A percentile compares a stretch with the other conserved stretches of the same genome.
phyloP scores from a whole-genome alignment of 1,140 invertebrate species.

The Pollicipes pollicipes region DNA sequence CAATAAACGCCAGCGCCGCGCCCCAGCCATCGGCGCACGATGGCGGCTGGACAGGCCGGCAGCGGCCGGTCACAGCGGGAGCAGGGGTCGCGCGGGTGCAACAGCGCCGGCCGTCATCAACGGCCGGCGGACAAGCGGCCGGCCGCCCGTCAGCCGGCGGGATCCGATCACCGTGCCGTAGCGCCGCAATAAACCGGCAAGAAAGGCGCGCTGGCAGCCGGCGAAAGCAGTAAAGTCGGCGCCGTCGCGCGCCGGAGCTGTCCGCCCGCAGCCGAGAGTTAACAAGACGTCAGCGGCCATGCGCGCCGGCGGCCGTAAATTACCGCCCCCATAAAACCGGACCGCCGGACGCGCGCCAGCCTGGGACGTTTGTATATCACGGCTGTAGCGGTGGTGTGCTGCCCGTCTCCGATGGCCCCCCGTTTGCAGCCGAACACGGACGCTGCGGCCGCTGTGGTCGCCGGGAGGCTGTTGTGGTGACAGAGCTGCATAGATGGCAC shows the following conservation, averaged over 20 bases:
- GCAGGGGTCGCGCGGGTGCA: too few species aligned
- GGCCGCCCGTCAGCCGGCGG: background rate
- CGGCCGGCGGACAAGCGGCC: too few species aligned
- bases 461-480: too few species aligned
- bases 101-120: background rate
- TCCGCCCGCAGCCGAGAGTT: background rate
- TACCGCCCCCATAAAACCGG: background rate
- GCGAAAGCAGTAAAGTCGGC: background rate
- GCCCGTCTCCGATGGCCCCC: background rate
- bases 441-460: too few species aligned
- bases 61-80: too few species aligned
- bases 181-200: background rate
- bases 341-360: too few species aligned
- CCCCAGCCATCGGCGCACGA: too few species aligned
- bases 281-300: background rate
- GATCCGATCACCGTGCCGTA: background rate
- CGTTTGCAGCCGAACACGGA: background rate
- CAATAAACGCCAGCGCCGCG: too few species aligned
- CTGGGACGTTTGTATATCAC: background rate
- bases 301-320: background rate
- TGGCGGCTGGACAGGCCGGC: too few species aligned
- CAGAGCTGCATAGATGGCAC: too few species aligned
- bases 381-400: background rate
- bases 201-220: too few species aligned
- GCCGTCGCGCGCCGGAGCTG: background rate